Conservation (phyloP, 2,797 vertebrate species). For the Gobio occitaniae region DNA sequence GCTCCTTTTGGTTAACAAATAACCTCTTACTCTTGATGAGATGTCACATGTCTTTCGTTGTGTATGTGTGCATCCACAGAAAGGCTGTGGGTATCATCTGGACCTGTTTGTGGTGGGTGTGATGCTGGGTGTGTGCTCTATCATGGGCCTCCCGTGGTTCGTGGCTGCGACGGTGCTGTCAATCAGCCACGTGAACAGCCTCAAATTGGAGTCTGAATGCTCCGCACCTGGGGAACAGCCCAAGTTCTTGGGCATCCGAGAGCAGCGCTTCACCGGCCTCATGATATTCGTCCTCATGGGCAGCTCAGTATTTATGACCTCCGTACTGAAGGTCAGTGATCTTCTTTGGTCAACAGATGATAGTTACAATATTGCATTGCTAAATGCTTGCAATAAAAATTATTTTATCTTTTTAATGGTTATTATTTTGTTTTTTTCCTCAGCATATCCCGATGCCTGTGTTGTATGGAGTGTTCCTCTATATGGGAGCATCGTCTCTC, state of each 20-base stretch:
- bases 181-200: constrained; percentile 97
- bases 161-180: constrained; percentile 98
- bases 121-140: constrained; percentile 96
- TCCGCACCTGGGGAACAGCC: constrained; percentile 98
- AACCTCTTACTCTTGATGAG: neutral
- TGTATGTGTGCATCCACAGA: constrained; percentile 77
- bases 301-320: constrained; percentile 98
- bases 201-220: constrained; percentile 98
- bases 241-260: constrained; percentile 96
- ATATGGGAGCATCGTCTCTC: constrained; percentile 98
- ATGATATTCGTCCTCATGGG: constrained; percentile 99
- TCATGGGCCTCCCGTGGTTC: constrained; percentile 99
- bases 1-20: neutral
- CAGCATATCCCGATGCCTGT: constrained; percentile 99
- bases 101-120: constrained; percentile 95
- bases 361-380: neutral
- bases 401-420: neutral
- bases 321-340: constrained; percentile 89
- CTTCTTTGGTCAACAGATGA: neutral
- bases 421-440: constrained; percentile 36
- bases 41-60: neutral
- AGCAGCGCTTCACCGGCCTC: constrained; percentile 97
- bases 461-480: constrained; percentile 97
- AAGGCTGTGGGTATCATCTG: constrained; percentile 98
- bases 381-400: neutral